Evolutionary conservation across 2,888 invertebrate genomes (phyloP), one percentile per base, ranked within the genome.

Genomic region (Reticulitermes lucifugus): DNA sequence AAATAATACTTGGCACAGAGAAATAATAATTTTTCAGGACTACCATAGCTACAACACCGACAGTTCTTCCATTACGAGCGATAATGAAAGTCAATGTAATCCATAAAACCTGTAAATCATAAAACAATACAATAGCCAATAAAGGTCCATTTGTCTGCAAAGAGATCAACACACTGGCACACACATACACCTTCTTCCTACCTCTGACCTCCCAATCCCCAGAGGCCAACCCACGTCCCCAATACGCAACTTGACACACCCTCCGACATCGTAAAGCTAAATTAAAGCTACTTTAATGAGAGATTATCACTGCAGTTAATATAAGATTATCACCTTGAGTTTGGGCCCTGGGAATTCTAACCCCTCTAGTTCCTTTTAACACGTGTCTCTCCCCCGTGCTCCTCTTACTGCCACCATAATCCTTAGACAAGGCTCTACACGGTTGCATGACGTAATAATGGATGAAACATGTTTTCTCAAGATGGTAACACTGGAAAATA

Each of bases 241-340:
- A 77, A 46, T 77, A 46, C 77, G 77, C 43, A 77, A 46, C 77
- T 77, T 46, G 77, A 51, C 29, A 77, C 77, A 29, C 41, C 25
- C 43, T 77, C 7, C 22, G n/a, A 77, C 22, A 41, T 85, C 85
- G 79, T 85, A 85, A 83, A 85, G 60, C 75, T 83, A 83, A 83
- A 85, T 85, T 85, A 85, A 85, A 85, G 60, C 85, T 60, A 35
- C 83, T 79, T 85, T 85, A 85, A 85, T 85, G 83, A 75, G 71
- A 83, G 83, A 85, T 85, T 85, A 85, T 83, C 83, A 83, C 79
- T 79, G 51, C 65, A 79, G 75, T 85, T 85, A 85, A 85, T 85
- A 77, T 83, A 83, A 85, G 85, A 85, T 85, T 85, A 85, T 85
- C 83, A 83, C 85, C 85, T 73, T 83, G 70, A 85, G 83, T 79